A percentile compares a stretch with the other conserved stretches of the same genome.
phyloP scores from a whole-genome alignment of 2,113 vertebrate genomes.

The Pithys albifrons region DNA sequence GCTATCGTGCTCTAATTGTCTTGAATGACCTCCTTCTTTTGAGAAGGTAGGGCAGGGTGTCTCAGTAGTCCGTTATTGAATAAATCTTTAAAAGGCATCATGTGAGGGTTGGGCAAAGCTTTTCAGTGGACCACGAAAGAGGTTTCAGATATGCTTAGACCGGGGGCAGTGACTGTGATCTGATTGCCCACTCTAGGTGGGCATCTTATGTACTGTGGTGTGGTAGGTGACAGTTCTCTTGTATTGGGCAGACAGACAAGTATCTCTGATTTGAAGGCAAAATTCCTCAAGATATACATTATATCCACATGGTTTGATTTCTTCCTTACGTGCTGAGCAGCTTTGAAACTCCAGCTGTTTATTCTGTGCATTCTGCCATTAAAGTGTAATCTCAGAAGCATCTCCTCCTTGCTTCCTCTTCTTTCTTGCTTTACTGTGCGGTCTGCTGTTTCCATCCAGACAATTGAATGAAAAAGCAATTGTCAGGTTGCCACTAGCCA shows the following conservation, averaged over 20 bases:
- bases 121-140: not conserved
- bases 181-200: not conserved
- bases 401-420: not conserved
- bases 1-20: conserved; percentile 1
- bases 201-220: not conserved
- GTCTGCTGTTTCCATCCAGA: conserved; percentile 3
- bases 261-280: not conserved
- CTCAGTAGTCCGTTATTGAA: conserved; percentile 2
- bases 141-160: not conserved
- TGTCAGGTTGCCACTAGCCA: not conserved
- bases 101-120: not conserved
- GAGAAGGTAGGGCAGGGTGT: not conserved
- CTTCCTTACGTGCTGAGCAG: not conserved
- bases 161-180: fast-evolving
- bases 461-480: not conserved
- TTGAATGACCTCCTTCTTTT: conserved; percentile 27
- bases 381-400: not conserved
- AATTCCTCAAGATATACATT: not conserved
- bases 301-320: not conserved
- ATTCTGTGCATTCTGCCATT: not conserved
- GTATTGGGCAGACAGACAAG: not conserved
- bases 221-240: not conserved
- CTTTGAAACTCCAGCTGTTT: not conserved
- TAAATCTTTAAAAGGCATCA: not conserved
- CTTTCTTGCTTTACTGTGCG: not conserved